Percentiles rank a stretch among this genome's conserved stretches.
Evolutionary conservation across 2,113 vertebrate genomes (phyloP).

Genomic region (Sinocyclocheilus anophthalmus): DNA sequence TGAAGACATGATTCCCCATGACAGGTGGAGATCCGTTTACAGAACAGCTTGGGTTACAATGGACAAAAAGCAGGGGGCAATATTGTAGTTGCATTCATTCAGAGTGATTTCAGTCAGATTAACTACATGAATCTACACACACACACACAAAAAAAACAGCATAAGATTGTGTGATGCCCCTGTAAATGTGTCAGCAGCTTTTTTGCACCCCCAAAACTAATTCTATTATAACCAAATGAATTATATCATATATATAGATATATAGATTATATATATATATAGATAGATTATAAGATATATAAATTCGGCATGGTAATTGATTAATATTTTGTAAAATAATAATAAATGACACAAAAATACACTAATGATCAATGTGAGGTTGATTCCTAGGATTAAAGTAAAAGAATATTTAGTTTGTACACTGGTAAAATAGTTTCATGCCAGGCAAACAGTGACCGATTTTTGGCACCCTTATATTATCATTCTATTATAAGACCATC

Average conservation of each 20-base stretch:
- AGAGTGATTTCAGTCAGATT: background rate
- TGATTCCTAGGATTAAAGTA: background rate
- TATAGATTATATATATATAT: no score
- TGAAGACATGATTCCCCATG: background rate
- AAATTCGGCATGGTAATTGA: no score
- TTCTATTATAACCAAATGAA: background rate
- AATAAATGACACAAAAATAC: background rate
- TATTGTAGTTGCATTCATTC: background rate
- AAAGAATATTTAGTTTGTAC: constrained; percentile 30
- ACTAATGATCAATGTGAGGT: background rate
- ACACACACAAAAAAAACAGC: background rate
- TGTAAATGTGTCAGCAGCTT: background rate
- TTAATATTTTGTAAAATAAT: background rate
- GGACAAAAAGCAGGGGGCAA: background rate
- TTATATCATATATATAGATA: background rate
- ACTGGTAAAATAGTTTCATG: constrained; percentile 35
- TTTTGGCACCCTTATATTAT: constrained; percentile 29
- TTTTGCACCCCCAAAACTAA: background rate
- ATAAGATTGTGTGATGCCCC: background rate
- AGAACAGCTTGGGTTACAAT: background rate
- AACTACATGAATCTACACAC: background rate
- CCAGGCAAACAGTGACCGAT: constrained; percentile 56
- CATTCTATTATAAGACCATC: constrained; percentile 48
- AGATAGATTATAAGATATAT: no score
- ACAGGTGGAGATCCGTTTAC: background rate